Percentiles rank a stretch among this genome's conserved stretches.
Evolutionary conservation across 1,140 invertebrate genomes (phyloP).

Genomic region (Drosophila erecta): DNA sequence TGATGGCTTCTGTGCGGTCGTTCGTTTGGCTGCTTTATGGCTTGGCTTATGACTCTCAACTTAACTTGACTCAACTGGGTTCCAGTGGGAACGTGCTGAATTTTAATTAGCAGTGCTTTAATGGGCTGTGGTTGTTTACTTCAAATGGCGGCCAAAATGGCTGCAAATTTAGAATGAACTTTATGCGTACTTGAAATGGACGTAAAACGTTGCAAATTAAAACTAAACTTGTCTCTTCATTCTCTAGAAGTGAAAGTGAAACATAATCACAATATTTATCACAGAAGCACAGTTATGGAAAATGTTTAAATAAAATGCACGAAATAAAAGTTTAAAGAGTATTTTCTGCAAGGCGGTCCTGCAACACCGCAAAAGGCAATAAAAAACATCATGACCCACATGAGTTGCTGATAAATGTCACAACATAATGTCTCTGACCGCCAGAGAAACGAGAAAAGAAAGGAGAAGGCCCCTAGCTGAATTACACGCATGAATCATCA

Average conservation of each 20-base stretch:
- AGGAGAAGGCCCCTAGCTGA: constrained; percentile 46
- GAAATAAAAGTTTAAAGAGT: background rate
- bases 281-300: no score
- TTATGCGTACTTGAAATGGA: no score
- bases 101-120: constrained; percentile 73
- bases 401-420: constrained; percentile 43
- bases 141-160: constrained; percentile 1
- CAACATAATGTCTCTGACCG: constrained; percentile 33
- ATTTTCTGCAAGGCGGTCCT: background rate
- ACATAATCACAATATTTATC: no score
- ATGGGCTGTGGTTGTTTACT: constrained; percentile 62
- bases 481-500: constrained; percentile 79
- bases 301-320: background rate
- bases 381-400: constrained; percentile 28
- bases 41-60: constrained; percentile 60
- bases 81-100: constrained; percentile 62
- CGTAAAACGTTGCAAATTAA: no score
- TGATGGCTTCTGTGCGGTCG: constrained; percentile 64
- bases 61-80: constrained; percentile 11
- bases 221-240: no score
- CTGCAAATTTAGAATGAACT: background rate
- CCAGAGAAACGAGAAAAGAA: constrained; percentile 5
- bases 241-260: background rate
- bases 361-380: constrained; percentile 4
- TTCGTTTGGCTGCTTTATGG: constrained; percentile 69